A percentile compares a stretch with the other conserved stretches of the same genome.
phyloP scores from a whole-genome alignment of 2,888 invertebrate genomes.

The Leptinotarsa juncta region DNA sequence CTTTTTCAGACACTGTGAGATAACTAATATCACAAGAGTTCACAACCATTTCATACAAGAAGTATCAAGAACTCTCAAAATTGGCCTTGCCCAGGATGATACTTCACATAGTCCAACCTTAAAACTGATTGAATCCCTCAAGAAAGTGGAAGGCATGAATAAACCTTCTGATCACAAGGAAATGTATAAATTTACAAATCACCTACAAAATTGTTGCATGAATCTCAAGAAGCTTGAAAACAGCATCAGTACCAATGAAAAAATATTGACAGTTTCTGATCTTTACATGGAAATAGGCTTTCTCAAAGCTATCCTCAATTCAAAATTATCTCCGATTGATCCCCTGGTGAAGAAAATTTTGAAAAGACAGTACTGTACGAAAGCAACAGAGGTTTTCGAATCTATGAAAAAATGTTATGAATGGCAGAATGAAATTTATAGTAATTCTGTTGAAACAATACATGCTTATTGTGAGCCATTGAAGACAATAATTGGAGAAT shows the following conservation, averaged over 20 bases:
- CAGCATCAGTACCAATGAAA: neutral
- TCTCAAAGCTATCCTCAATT: constrained; percentile 70
- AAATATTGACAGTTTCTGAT: constrained; percentile 51
- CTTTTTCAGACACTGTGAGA: constrained; percentile 10
- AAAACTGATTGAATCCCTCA: constrained; percentile 35
- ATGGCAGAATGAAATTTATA: constrained; percentile 66
- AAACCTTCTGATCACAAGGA: constrained; percentile 36
- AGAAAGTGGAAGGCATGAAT: constrained; percentile 26
- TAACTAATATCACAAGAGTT: neutral
- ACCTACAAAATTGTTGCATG: constrained; percentile 34
- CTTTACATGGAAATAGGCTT: constrained; percentile 67
- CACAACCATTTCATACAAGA: neutral
- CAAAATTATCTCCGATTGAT: constrained; percentile 80
- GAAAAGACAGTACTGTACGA: constrained; percentile 76
- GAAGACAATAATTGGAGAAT: constrained; percentile 62
- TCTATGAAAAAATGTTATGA: constrained; percentile 71
- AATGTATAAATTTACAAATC: constrained; percentile 45
- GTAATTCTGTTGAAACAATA: constrained; percentile 61
- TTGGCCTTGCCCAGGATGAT: constrained; percentile 2
- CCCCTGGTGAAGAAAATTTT: constrained; percentile 83
- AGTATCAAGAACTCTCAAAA: neutral
- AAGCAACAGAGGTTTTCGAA: constrained; percentile 75
- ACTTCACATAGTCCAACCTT: constrained; percentile 39
- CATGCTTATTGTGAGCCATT: constrained; percentile 68
- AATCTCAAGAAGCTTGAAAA: constrained; percentile 31